These are phyloP conservation scores for Anhinga rufa DNA, from an alignment of 2,113 vertebrate species.

Conservation along the genomic window DNA sequence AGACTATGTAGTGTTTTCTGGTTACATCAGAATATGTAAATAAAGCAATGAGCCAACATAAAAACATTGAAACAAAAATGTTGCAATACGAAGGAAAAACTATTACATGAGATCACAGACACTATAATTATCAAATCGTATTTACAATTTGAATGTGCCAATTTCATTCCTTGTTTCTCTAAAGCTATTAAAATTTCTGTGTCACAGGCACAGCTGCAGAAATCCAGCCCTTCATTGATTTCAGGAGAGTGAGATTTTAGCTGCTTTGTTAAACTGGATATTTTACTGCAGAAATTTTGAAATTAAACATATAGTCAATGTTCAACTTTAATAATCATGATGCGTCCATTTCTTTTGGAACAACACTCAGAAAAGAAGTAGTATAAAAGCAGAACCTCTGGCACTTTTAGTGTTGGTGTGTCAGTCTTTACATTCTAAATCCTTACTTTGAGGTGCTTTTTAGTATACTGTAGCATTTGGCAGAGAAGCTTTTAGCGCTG, in stretches of 20 bases:
- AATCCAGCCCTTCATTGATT: neutral
- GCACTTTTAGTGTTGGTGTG: neutral
- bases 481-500: neutral
- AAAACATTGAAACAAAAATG: constrained; percentile 22
- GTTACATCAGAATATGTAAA: neutral
- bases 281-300: neutral
- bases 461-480: neutral
- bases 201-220: constrained; percentile 34
- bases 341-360: neutral
- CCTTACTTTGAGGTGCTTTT: neutral
- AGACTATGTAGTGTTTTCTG: neutral
- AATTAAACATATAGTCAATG: neutral
- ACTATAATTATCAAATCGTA: neutral
- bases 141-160: constrained; percentile 23
- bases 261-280: neutral
- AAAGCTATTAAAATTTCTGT: neutral
- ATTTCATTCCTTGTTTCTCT: constrained; percentile 1
- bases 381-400: neutral
- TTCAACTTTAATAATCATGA: neutral
- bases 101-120: constrained; percentile 32
- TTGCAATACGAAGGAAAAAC: neutral
- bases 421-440: constrained; percentile 1
- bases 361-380: neutral
- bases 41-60: neutral
- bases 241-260: neutral